Conservation (phyloP, 2,113 vertebrate species). For the Cololabis saira region DNA sequence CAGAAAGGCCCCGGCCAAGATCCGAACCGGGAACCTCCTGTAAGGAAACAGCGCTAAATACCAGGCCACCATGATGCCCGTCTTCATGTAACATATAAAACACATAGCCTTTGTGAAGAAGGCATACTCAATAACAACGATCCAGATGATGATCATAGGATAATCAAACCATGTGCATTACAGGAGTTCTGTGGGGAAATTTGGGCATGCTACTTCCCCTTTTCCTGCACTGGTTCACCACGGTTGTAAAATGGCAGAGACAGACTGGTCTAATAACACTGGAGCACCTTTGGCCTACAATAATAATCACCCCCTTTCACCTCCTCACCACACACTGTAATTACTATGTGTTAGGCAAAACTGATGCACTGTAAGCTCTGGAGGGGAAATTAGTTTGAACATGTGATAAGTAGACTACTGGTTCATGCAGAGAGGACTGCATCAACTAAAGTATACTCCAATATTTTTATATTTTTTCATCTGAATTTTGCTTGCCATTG, state of each 20-base stretch:
- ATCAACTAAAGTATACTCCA: no score
- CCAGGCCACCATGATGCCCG: no score
- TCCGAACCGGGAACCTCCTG: no score
- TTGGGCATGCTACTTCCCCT: not conserved
- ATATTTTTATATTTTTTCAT: no score
- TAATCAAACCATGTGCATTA: no score
- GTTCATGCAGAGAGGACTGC: not conserved
- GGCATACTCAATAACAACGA: no score
- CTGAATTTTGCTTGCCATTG: no score
- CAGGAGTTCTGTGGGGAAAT: not conserved
- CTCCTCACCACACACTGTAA: conserved; percentile 21
- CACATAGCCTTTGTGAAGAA: no score
- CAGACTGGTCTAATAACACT: not conserved
- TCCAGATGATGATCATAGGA: no score
- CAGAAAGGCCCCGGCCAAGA: no score
- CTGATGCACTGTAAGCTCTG: not conserved
- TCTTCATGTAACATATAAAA: no score
- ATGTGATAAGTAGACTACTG: not conserved
- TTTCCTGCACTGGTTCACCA: not conserved
- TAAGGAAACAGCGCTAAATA: no score
- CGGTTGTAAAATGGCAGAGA: conserved; percentile 5
- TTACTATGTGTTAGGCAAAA: conserved; percentile 7
- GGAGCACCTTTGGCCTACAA: conserved; percentile 11
- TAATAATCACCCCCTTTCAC: conserved; percentile 52
- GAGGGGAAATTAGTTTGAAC: not conserved